A percentile compares a stretch with the other conserved stretches of the same genome.
These are phyloP conservation scores for Zaprionus nigranus DNA, from an alignment of 1,140 invertebrate genomes.

Conservation along the genomic window DNA sequence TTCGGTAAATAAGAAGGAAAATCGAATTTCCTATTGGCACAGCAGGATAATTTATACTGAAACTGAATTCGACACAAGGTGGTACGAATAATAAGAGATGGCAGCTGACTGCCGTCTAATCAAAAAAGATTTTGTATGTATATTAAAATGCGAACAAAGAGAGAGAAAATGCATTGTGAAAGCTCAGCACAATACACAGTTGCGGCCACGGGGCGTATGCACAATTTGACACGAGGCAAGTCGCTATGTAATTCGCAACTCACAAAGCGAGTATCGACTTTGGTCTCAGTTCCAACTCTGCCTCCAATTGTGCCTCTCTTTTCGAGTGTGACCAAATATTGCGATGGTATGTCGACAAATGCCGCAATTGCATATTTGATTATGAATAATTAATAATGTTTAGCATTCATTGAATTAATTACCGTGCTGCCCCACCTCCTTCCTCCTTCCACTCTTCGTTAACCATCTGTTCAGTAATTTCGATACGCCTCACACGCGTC, in stretches of 20 bases:
- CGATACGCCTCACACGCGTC: constrained; percentile 10
- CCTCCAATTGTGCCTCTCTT: too few species aligned
- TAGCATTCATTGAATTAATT: constrained; percentile 81
- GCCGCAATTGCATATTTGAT: constrained; percentile 81
- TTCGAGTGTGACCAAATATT: neutral
- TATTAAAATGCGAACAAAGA: constrained; percentile 47
- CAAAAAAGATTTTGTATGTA: constrained; percentile 49
- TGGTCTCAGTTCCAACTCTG: neutral
- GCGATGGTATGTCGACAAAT: constrained; percentile 38
- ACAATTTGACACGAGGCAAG: constrained; percentile 38
- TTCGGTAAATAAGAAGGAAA: constrained; percentile 30
- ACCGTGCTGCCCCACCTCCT: constrained; percentile 39
- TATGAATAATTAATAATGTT: constrained; percentile 83
- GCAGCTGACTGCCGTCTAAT: constrained; percentile 33
- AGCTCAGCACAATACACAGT: neutral
- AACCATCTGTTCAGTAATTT: constrained; percentile 15
- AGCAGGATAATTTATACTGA: constrained; percentile 28
- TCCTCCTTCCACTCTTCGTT: neutral
- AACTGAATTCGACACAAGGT: constrained; percentile 27
- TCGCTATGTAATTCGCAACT: constrained; percentile 63
- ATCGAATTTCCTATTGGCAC: constrained; percentile 59
- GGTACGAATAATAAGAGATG: constrained; percentile 23
- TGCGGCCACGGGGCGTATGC: constrained; percentile 36
- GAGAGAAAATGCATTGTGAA: neutral
- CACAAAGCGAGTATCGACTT: neutral